Base-by-base conservation (phyloP, 1,140 invertebrate genomes). In the Holotrichia oblita region DNA sequence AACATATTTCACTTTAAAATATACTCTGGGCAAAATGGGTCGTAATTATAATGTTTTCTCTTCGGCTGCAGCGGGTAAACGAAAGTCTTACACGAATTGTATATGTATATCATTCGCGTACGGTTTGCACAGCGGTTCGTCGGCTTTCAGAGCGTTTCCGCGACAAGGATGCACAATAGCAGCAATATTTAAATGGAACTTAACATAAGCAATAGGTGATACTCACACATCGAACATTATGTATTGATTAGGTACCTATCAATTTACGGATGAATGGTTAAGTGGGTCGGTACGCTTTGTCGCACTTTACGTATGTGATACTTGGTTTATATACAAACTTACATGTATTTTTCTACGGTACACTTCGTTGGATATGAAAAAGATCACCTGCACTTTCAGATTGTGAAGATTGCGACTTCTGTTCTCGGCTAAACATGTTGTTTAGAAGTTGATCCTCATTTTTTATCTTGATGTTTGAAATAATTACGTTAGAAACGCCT, bases 1-100 rank as follows among this genome's bases (percentile, higher is more conserved):
- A 74, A 74, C 73, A 74, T 74, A 74, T 74, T 74, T 74, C 40
- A 74, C 73, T 41, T 41, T 20, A 20, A 74, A 74, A 42, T 74
- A 42, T 74, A 74, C 73, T 20, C 41, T 74, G 17, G 40, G 73
- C 73, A 74, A 74, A 74, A 74, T 74, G 40, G 41, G 40, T 41
- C 73, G 73, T 74, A 74, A 74, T 74, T 74, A 74, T 41, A 44
- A 41, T 74, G 34, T 74, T 44, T 74, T 44, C 73, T 40, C 73
- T 74, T 74, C 61, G 41, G 41, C 34, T 34, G 61, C 27, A 14
- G 61, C 61, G 61, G 61, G 61, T 20, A 22, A 74, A 74, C 17
- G 73, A 74, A 74, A 74, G 34, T 42, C 34, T 17, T 44, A 17
- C 20, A 0, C 10, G 7, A 74, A 74, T 34, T 44, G 73, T 40